Conservation (phyloP, 2,113 vertebrate genomes). For the Blennius ocellaris region DNA sequence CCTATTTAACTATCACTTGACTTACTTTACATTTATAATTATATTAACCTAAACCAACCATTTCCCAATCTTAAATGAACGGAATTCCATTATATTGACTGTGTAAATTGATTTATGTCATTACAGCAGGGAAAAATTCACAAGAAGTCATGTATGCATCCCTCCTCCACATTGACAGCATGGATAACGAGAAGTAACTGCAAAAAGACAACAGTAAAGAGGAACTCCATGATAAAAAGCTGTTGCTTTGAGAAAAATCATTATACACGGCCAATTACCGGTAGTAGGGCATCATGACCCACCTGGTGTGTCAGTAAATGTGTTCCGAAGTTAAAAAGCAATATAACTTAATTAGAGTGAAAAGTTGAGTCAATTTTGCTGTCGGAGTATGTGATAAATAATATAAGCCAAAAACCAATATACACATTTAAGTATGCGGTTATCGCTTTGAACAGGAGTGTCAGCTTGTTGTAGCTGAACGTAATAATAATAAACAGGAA, state of each 20-base stretch:
- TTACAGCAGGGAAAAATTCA: too few species aligned
- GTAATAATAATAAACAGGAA: too few species aligned
- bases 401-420: not conserved
- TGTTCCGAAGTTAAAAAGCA: conserved; percentile 1
- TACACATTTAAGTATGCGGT: not conserved
- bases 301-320: not conserved
- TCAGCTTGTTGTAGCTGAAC: too few species aligned
- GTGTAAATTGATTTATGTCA: too few species aligned
- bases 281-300: not conserved
- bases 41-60: too few species aligned
- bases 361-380: not conserved
- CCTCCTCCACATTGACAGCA: too few species aligned
- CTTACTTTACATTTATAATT: too few species aligned
- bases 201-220: conserved; percentile 12
- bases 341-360: not conserved
- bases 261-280: not conserved
- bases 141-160: not conserved
- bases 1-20: too few species aligned
- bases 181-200: not conserved
- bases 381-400: not conserved
- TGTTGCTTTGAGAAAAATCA: not conserved
- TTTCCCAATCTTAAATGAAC: too few species aligned
- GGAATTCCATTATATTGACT: too few species aligned
- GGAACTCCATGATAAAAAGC: not conserved
- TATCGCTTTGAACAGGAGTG: too few species aligned